These are phyloP conservation scores for Callyntrura guangdongensis DNA, from an alignment of 2,888 invertebrate species.

Conservation along the genomic window DNA sequence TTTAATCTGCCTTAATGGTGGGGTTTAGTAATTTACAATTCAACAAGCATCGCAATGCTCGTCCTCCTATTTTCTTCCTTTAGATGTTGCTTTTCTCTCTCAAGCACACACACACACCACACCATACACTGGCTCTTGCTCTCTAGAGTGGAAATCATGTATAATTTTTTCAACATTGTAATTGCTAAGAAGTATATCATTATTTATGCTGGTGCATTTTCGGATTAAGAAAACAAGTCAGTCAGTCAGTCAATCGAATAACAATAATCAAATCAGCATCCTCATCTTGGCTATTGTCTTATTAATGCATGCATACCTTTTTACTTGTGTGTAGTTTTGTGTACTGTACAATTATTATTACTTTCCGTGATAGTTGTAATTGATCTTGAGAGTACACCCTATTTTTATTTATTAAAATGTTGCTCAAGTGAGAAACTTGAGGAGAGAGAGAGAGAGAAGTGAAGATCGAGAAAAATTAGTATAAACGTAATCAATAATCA, in stretches of 20 bases:
- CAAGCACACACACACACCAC: too few relatives aligned
- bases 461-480: slow-evolving; percentile 74
- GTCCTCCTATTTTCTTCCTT: neutral
- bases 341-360: slow-evolving; percentile 54
- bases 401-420: slow-evolving; percentile 32
- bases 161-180: slow-evolving; percentile 30
- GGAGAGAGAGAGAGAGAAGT: too few relatives aligned
- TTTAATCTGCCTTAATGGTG: slow-evolving; percentile 36
- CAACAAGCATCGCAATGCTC: slow-evolving; percentile 37
- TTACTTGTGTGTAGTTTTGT: neutral
- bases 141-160: neutral
- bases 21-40: slow-evolving; percentile 55
- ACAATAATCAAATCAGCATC: slow-evolving; percentile 44
- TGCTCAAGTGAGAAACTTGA: slow-evolving; percentile 46
- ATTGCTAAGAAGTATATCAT: slow-evolving; percentile 46
- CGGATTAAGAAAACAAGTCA: slow-evolving; percentile 48
- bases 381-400: slow-evolving; percentile 26
- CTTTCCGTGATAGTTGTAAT: slow-evolving; percentile 65
- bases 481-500: slow-evolving; percentile 51
- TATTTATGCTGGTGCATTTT: slow-evolving; percentile 51
- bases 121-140: too few relatives aligned
- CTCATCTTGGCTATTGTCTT: neutral
- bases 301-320: neutral
- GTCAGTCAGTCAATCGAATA: slow-evolving; percentile 61
- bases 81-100: slow-evolving; percentile 31